Conservation (phyloP, 2,797 vertebrate genomes). For the Champsocephalus gunnari region DNA sequence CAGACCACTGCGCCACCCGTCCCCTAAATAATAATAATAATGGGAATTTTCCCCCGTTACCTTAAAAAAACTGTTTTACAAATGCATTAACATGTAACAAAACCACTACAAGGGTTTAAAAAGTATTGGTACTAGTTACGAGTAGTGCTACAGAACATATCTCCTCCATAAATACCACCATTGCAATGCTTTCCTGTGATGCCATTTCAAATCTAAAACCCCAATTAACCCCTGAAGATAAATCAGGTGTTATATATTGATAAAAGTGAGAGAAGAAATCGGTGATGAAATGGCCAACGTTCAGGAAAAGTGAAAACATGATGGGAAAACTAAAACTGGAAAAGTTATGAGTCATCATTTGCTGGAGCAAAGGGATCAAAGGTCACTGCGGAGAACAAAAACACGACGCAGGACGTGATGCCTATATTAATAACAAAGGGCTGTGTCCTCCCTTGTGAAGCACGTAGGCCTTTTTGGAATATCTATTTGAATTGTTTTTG, state of each 20-base stretch:
- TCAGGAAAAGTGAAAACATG: slow-evolving; percentile 36
- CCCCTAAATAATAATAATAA: too few species aligned
- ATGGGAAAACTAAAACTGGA: slow-evolving; percentile 50
- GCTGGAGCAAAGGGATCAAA: slow-evolving; percentile 30
- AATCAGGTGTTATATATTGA: not conserved
- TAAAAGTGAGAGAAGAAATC: not conserved
- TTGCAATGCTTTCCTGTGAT: not conserved
- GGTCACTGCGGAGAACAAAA: slow-evolving; percentile 69
- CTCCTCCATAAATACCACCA: not conserved
- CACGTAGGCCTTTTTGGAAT: not conserved
- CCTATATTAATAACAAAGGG: too few species aligned
- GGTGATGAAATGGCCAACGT: slow-evolving; percentile 10
- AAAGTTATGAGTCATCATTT: slow-evolving; percentile 20
- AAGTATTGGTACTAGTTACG: too few species aligned
- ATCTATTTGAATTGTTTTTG: not conserved
- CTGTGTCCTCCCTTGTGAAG: not conserved
- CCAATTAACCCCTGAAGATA: not conserved
- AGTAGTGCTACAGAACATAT: not conserved
- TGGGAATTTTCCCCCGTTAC: not conserved
- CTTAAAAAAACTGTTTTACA: not conserved
- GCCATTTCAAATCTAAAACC: too few species aligned
- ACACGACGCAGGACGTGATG: slow-evolving; percentile 59
- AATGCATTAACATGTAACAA: not conserved
- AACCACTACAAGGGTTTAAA: not conserved
- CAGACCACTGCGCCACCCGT: too few species aligned